Conservation (phyloP, 64 coral and sea anemone genomes). For the Dendronephthya gigantea region DNA sequence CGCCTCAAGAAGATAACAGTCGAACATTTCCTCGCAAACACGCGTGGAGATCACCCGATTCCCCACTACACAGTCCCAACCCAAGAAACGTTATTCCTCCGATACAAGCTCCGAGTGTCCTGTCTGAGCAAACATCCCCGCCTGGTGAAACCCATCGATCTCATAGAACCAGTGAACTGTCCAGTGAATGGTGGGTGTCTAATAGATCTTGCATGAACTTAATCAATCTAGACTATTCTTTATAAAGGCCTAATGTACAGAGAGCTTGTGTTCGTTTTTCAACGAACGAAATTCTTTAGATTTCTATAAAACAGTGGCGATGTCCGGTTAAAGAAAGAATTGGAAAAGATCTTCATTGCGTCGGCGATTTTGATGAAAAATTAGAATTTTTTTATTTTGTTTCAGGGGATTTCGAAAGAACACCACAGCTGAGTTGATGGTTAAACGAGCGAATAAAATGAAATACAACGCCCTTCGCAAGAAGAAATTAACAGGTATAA, state of each 20-base stretch:
- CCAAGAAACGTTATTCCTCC: conserved; percentile 2
- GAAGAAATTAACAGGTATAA: conserved; percentile 69
- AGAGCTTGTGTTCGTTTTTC: not conserved
- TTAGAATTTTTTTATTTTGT: not conserved
- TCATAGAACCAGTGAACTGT: conserved; percentile 67
- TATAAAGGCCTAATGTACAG: not conserved
- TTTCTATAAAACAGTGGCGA: no score
- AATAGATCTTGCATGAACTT: not conserved
- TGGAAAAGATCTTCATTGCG: not conserved
- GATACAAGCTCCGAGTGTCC: not conserved
- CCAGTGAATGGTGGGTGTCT: conserved; percentile 63
- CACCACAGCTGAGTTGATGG: conserved; percentile 66
- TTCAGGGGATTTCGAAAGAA: conserved; percentile 53
- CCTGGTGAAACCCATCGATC: conserved; percentile 61
- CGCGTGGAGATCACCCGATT: conserved; percentile 75
- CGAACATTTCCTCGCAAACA: conserved; percentile 30
- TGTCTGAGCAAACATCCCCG: conserved; percentile 57
- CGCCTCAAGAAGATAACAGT: not conserved
- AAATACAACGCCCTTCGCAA: conserved; percentile 85
- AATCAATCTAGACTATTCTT: not conserved
- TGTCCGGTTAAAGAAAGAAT: no score
- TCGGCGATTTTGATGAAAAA: not conserved
- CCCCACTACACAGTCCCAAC: conserved; percentile 24
- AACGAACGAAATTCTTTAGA: no score
- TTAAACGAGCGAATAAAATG: conserved; percentile 85